phyloP scores from a whole-genome alignment of 2,888 invertebrate genomes.

The Esperia sulphurella region DNA sequence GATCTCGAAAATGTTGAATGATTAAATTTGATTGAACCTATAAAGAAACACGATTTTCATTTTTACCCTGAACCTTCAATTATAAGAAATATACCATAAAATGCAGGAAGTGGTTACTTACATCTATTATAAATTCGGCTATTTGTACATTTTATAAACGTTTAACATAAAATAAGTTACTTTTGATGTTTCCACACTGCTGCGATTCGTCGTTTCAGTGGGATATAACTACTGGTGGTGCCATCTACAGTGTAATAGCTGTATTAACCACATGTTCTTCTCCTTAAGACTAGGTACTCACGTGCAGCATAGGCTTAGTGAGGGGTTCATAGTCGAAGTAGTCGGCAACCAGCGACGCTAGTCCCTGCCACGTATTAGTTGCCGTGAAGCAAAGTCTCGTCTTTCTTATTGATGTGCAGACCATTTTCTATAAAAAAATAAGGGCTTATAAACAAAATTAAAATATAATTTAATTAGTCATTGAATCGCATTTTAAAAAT shows the following conservation, averaged over 20 bases:
- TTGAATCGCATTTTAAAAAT: too few species aligned
- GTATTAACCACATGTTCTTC: background rate
- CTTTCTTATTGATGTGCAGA: constrained; percentile 89
- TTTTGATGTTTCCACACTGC: too few species aligned
- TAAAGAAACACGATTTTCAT: constrained; percentile 37
- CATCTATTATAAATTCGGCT: too few species aligned
- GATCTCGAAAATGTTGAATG: constrained; percentile 73
- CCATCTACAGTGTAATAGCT: constrained; percentile 33
- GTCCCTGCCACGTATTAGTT: constrained; percentile 85
- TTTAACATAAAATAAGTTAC: too few species aligned
- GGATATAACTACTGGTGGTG: constrained; percentile 17
- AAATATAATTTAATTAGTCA: too few species aligned
- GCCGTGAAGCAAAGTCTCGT: constrained; percentile 86
- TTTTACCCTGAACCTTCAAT: constrained; percentile 15
- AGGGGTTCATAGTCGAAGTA: constrained; percentile 87
- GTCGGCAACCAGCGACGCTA: constrained; percentile 87
- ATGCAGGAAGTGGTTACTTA: too few species aligned
- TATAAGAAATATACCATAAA: too few species aligned
- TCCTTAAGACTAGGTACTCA: constrained; percentile 69
- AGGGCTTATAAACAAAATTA: background rate
- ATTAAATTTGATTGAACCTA: constrained; percentile 72
- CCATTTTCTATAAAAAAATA: constrained; percentile 86
- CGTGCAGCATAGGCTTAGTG: constrained; percentile 81
- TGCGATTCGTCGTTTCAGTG: too few species aligned
- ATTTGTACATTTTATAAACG: too few species aligned